A percentile compares a stretch with the other conserved stretches of the same genome.
Conservation (phyloP, 1,140 invertebrate genomes). For the Drosophila tani region DNA sequence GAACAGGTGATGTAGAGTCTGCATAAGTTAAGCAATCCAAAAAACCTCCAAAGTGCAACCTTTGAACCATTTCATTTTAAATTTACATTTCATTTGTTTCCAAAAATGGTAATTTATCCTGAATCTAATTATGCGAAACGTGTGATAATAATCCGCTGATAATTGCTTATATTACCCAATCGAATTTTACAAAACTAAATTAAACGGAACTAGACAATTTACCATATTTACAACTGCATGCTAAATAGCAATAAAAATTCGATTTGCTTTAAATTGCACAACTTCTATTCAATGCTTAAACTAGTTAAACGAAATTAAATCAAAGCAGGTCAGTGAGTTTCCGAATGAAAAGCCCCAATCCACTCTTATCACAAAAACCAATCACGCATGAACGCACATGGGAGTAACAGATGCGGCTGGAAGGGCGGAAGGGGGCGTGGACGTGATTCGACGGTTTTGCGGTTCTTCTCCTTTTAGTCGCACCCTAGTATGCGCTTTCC, state of each 20-base stretch:
- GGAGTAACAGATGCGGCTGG: constrained; percentile 19
- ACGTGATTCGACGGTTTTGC: constrained; percentile 44
- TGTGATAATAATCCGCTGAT: no score
- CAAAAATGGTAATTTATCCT: no score
- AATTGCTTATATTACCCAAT: no score
- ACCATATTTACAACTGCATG: not conserved
- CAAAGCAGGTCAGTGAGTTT: constrained; percentile 34
- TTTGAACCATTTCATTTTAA: no score
- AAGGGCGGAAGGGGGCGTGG: constrained; percentile 10
- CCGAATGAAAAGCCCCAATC: constrained; percentile 19
- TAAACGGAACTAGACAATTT: not conserved
- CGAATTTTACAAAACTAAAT: not conserved
- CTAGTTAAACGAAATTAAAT: constrained; percentile 28
- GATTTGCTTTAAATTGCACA: not conserved
- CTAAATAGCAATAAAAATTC: constrained; percentile 1
- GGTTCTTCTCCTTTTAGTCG: constrained; percentile 29
- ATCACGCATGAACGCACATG: constrained; percentile 48
- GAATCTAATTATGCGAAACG: no score
- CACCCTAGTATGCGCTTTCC: constrained; percentile 4
- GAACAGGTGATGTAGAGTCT: not conserved
- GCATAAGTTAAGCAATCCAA: no score
- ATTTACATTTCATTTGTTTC: no score
- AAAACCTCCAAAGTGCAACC: no score
- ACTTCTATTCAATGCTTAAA: constrained; percentile 7
- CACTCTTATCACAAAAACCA: constrained; percentile 39